Base-by-base conservation (phyloP, 2,113 vertebrate species). In the Nestor notabilis region DNA sequence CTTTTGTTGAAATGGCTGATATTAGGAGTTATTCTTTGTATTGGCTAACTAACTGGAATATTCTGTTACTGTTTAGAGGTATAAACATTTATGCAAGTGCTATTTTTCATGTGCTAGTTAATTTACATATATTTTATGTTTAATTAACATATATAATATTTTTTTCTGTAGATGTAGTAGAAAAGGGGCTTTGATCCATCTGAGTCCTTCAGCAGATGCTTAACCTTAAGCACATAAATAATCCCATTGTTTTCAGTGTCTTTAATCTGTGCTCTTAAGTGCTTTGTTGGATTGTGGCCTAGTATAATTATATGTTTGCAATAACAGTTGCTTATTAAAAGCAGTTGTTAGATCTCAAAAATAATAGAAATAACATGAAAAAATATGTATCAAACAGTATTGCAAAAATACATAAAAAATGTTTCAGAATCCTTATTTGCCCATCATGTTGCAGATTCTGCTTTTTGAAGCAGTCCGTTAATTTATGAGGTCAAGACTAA, bases 281-380 rank as follows among this genome's bases (percentile, higher is more conserved):
- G 96, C 95, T 96, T 96, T 96, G 93, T 87, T 97, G 96, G 96
- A 97, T 94, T 96, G 95, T 88, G 90, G 96, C 96, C 96, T 97
- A 88, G 95, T 93, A 94, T 97, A 96, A 97, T 97, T 93, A 94
- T 92, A 97, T 96, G 96, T 96, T 96, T 95, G 80, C 95, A 96
- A 52, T 93, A 97, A 92, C 85, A 83, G 90, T 97, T 96, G 93
- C 88, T 95, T 97, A 96, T 95, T 97, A 96, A 96, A 97, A 96
- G 82, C 93, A 93, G 92, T 96, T 81, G 90, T 95, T 96, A 96
- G 92, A 97, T 95, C 90, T 93, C 90, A 92, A 92, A 97, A 97
- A 95, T 96, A 89, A 93, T 95, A 88, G 86, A 93, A 92, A 95
- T 74, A 83, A 82, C 83, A 87, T 78, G 71, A 94, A 89, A 94